These are phyloP conservation scores for Aphelinus atriplicis DNA, from an alignment of 1,140 invertebrate species.

Conservation along the genomic window DNA sequence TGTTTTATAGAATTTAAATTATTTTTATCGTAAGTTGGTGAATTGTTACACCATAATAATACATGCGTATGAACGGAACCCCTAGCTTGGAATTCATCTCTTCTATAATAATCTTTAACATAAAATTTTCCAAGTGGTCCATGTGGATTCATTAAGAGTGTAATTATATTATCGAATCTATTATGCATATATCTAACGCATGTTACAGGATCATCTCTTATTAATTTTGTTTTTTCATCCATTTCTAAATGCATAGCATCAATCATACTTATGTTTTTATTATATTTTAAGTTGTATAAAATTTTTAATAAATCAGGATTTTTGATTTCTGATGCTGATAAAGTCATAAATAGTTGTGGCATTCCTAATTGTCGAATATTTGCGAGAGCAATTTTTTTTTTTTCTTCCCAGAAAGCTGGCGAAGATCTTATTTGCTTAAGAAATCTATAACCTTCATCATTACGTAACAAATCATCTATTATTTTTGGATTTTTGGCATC, in stretches of 20 bases:
- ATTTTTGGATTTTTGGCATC: neutral
- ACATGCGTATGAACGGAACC: conserved; percentile 26
- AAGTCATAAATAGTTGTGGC: conserved; percentile 4
- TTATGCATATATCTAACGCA: conserved; percentile 36
- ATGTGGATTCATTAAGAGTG: conserved; percentile 24
- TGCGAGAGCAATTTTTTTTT: conserved; percentile 7
- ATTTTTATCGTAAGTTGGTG: conserved; percentile 22
- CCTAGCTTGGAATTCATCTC: conserved; percentile 37
- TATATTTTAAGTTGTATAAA: conserved; percentile 23
- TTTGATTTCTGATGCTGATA: conserved; percentile 24
- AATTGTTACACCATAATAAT: conserved; percentile 23
- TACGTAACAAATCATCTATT: neutral
- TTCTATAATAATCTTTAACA: conserved; percentile 32
- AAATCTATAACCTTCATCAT: conserved; percentile 8
- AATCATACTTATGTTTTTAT: conserved; percentile 10
- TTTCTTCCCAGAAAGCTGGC: conserved; percentile 11
- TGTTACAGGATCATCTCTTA: conserved; percentile 37
- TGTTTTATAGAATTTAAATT: neutral
- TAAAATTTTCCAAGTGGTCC: conserved; percentile 26
- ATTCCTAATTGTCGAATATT: conserved; percentile 11
- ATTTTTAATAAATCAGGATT: conserved; percentile 22
- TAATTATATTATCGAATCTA: conserved; percentile 31
- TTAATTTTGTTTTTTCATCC: conserved; percentile 31
- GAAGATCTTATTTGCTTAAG: conserved; percentile 8
- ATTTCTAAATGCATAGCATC: conserved; percentile 21